Base-by-base conservation (phyloP, 30 jellyfish, hydroid and myxozoan genomes). In the Turritopsis dohrnii region DNA sequence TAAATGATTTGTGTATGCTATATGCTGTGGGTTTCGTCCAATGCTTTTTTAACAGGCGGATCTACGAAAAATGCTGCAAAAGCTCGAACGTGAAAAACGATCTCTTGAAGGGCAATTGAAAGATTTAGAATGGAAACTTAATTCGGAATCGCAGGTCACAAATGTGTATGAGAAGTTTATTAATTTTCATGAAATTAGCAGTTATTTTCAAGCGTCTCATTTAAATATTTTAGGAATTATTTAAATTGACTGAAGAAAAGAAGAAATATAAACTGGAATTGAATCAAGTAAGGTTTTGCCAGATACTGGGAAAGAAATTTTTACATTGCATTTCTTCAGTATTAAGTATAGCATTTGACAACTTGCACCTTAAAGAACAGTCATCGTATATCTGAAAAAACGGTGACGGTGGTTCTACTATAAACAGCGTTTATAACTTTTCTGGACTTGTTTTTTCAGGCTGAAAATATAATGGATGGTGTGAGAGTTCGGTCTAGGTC, bases 91-190 rank as follows among this genome's bases (percentile, higher is more conserved):
- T 69, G 96, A 90, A 82, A 90, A 75, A 53, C 90, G 69, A 72
- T 86, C 85, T 31, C 60, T 90, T 69, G 94, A 85, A 20, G 94
- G 94, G n/a, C 53, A 54, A 26, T 83, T 85, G 60, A 82, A 75
- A 71, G 96, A 90, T 86, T 65, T 90, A 52, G 96, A 90, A 54
- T 90, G 96, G 96, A 88, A 77, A 79, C 94, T 90, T 9, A 85
- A 90, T 73, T 76, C 91, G 7, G 96, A 90, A 66, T 89, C 96
- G 16, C 84, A 84, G 95, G 96, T 85, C 29, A 66, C 18, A 21
- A 21, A 9, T 66, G 13, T 41, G 9, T 3, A 41, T 3, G 60
- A 3, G 60, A 41, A 41, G 13, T 41, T 41, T 41, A 41, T 41
- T 13, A 3, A 41, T 41, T 41, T 41, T 13, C 13, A 41, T 41